Percentiles rank a stretch among this genome's conserved stretches.
These are phyloP conservation scores for Anticlea derivata DNA, from an alignment of 2,888 invertebrate genomes.

Conservation along the genomic window DNA sequence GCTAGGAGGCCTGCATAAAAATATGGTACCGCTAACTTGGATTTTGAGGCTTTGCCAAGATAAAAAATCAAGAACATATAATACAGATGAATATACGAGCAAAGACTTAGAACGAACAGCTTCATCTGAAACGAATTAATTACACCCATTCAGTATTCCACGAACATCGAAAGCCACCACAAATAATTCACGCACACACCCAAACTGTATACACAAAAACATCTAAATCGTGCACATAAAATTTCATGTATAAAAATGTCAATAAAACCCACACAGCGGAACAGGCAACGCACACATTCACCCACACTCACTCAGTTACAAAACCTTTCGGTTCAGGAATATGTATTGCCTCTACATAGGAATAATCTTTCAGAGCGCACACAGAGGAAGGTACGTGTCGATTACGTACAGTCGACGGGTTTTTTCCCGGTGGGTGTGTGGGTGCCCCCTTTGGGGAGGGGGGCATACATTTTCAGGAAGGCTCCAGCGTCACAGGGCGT, in stretches of 20 bases:
- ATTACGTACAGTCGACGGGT: constrained; percentile 55
- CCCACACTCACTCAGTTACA: constrained; percentile 43
- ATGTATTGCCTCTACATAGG: constrained; percentile 69
- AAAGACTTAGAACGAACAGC: constrained; percentile 44
- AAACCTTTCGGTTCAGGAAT: constrained; percentile 56
- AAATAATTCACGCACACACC: constrained; percentile 66
- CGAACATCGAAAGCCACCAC: constrained; percentile 69
- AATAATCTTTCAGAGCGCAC: constrained; percentile 71
- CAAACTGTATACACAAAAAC: constrained; percentile 53
- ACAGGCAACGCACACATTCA: constrained; percentile 37
- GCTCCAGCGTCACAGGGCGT: constrained; percentile 78
- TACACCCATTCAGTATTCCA: constrained; percentile 72
- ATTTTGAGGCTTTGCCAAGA: neutral
- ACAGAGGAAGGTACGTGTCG: constrained; percentile 49
- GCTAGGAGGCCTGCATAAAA: too few species aligned
- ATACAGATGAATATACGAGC: constrained; percentile 23
- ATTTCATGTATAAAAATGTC: constrained; percentile 82
- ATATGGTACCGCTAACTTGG: too few species aligned
- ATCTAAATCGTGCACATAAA: constrained; percentile 75
- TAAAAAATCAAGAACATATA: constrained; percentile 8
- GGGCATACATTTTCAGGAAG: constrained; percentile 80
- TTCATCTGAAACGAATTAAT: constrained; percentile 74
- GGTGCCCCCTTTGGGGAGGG: constrained; percentile 39
- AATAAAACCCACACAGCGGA: constrained; percentile 66
- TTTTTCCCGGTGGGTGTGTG: constrained; percentile 66